Base-by-base conservation (phyloP, 2,888 invertebrate species). In the Glyphotaelius pellucidus region DNA sequence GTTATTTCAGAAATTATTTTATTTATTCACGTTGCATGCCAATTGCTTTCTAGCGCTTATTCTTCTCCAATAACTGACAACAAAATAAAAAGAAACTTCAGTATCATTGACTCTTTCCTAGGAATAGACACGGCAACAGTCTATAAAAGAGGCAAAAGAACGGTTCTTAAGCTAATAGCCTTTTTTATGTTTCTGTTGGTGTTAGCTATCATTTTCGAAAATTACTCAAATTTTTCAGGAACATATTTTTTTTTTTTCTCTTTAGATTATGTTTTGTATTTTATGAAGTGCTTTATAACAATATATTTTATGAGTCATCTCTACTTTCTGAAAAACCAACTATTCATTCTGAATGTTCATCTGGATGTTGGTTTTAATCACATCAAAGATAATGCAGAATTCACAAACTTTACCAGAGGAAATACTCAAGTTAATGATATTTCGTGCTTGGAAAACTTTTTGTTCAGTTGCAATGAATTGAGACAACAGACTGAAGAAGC, bases 251-350 rank as follows among this genome's bases (percentile, higher is more conserved):
- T 67, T 67, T n/a, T 67, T 25, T 67, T 67, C 67, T 25, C 25
- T 67, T 25, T 25, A n/a, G 89, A 89, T 9, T 89, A 80, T 25
- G 1, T 89, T 30, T 38, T 80, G 38, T 89, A 80, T 89, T 30
- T 80, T 32, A 38, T 89, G 35, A 52, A 80, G 25, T 89, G 31
- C n/a, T 80, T 80, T n/a, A 32, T 89, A 80, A 31, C 38, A 19
- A n/a, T 80, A 30, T 47, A 89, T 25, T 89, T 89, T 35, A n/a
- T 35, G 15, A 80, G n/a, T 30, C 30, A 31, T 80, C 79, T 89
- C n/a, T 89, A 80, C 14, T 19, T 89, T 79, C 38, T 89, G 0
- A 89, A 89, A 52, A 89, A 80, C 25, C 79, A 89, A 67, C 7
- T 67, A n/a, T 67, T 67, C 67, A 67, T 67, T n/a, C n/a, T 67